These are phyloP conservation scores for Mormyrus lacerda DNA, from an alignment of 2,113 vertebrate species.

Conservation along the genomic window DNA sequence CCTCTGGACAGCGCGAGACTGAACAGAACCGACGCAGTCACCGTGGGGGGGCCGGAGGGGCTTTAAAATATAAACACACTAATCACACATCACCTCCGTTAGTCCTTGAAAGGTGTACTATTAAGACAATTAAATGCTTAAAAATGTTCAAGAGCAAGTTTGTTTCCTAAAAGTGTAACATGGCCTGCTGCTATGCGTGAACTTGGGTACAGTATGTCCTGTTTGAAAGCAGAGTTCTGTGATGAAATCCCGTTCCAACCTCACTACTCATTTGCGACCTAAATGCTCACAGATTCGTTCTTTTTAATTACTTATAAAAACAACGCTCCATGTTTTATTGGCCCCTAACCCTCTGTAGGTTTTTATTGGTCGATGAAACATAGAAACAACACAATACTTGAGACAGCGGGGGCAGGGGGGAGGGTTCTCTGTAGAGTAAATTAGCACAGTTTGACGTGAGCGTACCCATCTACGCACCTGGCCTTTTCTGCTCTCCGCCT, in stretches of 20 bases:
- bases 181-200: background rate
- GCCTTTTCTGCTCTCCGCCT: background rate
- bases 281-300: background rate
- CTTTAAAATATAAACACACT: background rate
- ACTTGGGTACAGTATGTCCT: background rate
- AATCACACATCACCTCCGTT: background rate
- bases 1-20: conserved; percentile 49
- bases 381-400: background rate
- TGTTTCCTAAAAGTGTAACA: background rate
- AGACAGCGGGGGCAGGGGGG: background rate
- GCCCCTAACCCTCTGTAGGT: background rate
- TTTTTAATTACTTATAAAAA: background rate
- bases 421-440: background rate
- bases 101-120: background rate
- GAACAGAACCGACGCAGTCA: conserved; percentile 32
- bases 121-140: background rate
- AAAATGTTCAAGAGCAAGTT: background rate
- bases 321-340: background rate
- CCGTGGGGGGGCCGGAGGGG: conserved; percentile 20
- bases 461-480: background rate
- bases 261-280: background rate
- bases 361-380: background rate
- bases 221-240: background rate
- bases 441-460: background rate
- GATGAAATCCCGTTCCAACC: background rate